Evolutionary conservation across 2,113 vertebrate genomes (phyloP), one percentile per base, ranked within the genome.

Genomic region (Archocentrus centrarchus): DNA sequence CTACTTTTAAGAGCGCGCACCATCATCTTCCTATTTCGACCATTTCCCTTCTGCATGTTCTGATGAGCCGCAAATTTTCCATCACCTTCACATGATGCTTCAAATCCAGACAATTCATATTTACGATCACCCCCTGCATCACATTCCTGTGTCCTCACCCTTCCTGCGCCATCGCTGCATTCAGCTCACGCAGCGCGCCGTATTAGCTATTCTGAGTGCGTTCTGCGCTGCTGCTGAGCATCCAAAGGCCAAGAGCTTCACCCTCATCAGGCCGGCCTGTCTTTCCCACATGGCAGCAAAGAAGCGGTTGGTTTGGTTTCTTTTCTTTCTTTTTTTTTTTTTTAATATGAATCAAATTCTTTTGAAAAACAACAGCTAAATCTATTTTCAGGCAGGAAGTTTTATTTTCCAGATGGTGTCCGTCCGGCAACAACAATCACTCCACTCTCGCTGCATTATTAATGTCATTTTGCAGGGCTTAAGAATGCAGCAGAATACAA

Each of bases 131-230:
- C 27, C 59, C 24, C 41, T 47, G 24, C 24, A 24, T 24, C 41
- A 17, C 75, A 41, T 66, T 61, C 61, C 73, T 66, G 11, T 0
- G 11, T 64, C 59, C 64, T 35, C 17, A 50, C 41, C 37, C 44
- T n/a, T 11, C 68, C 79, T 62, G 68, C 59, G 62, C 41, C 89
- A 80, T n/a, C 22, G 4, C 50, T 59, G 76, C 57, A 75, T 91
- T 86, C 83, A 41, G 35, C 62, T 66, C 81, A 77, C 87, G 86
- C 79, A 44, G 41, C 7, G 59, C 18, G 14, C n/a, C 1, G 3
- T 20, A 83, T 89, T 80, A 77, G 70, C 8, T 66, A 89, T 93
- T 93, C 91, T 5, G 27, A 37, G 55, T 17, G 27, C 89, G 78
- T 82, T 73, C 79, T 81, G 35, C 79, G 66, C 24, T 11, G 7